These are phyloP conservation scores for Hylaeus volcanicus DNA, from an alignment of 1,140 invertebrate genomes.

Conservation along the genomic window DNA sequence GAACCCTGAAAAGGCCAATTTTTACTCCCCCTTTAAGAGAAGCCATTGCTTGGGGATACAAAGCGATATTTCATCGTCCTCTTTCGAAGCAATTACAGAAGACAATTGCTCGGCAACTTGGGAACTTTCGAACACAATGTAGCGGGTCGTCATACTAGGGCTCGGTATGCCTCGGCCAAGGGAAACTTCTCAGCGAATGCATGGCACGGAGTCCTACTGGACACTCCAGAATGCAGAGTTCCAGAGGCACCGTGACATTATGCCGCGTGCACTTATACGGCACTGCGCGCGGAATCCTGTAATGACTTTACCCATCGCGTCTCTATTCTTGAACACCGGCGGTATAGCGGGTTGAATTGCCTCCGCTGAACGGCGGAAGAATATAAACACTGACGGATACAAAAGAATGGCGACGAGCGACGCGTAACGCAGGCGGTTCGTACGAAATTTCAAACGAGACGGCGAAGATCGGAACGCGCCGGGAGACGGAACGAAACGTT, in stretches of 20 bases:
- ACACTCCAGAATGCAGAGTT: conserved; percentile 62
- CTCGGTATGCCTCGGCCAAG: neutral
- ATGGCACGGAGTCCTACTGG: conserved; percentile 35
- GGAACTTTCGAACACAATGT: neutral
- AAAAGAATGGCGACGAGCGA: neutral
- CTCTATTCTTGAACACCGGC: conserved; percentile 46
- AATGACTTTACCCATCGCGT: conserved; percentile 66
- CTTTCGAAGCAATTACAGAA: neutral
- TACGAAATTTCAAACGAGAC: conserved; percentile 1
- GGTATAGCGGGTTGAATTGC: conserved; percentile 37
- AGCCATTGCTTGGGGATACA: too few relatives aligned
- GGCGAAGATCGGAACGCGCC: neutral
- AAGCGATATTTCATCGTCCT: neutral
- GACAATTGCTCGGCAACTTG: neutral
- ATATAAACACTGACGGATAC: conserved; percentile 34
- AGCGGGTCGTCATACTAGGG: neutral
- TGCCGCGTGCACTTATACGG: conserved; percentile 41
- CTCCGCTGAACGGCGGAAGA: neutral
- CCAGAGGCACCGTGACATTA: conserved; percentile 51
- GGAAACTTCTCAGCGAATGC: conserved; percentile 49
- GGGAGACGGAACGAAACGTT: conserved; percentile 4
- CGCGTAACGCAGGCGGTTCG: neutral
- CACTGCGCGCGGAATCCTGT: conserved; percentile 55
- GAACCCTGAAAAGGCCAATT: too few relatives aligned
- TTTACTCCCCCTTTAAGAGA: too few relatives aligned